phyloP scores from a whole-genome alignment of 2,888 invertebrate genomes.

The Cryptocephalus primarius region DNA sequence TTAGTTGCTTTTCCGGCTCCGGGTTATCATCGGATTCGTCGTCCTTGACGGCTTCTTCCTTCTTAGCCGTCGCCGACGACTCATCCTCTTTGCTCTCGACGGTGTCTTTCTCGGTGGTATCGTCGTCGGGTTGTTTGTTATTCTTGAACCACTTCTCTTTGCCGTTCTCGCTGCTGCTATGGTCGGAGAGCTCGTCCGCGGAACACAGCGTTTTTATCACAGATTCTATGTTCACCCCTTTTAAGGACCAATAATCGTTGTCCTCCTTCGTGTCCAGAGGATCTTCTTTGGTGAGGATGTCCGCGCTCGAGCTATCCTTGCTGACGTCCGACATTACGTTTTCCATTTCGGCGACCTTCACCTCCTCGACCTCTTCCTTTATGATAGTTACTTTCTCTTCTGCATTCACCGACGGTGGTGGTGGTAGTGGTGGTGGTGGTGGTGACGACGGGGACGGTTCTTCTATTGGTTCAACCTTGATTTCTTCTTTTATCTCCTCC shows the following conservation, averaged over 20 bases:
- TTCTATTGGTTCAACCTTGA: conserved; percentile 2
- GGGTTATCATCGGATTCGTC: conserved; percentile 8
- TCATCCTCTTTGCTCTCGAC: conserved; percentile 6
- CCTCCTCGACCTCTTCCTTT: conserved; percentile 28
- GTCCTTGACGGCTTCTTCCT: conserved; percentile 14
- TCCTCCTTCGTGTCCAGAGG: conserved; percentile 41
- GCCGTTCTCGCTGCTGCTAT: conserved; percentile 29
- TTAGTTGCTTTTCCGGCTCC: conserved; percentile 3
- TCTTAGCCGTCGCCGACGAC: conserved; percentile 2
- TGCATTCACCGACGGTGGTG: not conserved
- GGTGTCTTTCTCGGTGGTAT: not conserved
- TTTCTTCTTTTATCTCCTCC: conserved; percentile 4
- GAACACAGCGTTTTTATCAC: conserved; percentile 65
- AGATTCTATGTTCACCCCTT: conserved; percentile 69
- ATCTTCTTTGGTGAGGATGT: conserved; percentile 37
- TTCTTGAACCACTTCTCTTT: conserved; percentile 27
- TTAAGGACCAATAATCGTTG: conserved; percentile 62
- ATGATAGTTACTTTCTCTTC: conserved; percentile 18
- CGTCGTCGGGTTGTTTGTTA: conserved; percentile 2
- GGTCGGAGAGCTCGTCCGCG: conserved; percentile 36
- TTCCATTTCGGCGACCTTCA: conserved; percentile 29
- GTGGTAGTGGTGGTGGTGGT: no score
- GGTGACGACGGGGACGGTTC: not conserved
- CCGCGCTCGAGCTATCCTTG: conserved; percentile 31
- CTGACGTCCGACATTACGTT: conserved; percentile 29